phyloP scores from a whole-genome alignment of 2,888 invertebrate genomes.

The Cryptocheilus praepositus region DNA sequence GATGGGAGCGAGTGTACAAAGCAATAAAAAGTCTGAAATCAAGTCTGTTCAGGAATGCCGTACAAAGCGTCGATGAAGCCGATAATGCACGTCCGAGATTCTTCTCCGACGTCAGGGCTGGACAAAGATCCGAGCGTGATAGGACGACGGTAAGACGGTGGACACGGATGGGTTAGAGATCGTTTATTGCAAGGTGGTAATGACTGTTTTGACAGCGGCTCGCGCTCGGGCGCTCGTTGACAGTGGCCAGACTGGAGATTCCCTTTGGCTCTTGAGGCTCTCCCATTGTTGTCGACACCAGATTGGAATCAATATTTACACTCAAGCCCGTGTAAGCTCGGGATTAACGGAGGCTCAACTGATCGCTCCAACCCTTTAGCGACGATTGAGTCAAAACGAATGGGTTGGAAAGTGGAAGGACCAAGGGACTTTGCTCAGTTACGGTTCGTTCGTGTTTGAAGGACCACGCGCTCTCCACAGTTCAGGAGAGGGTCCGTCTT shows the following conservation, averaged over 20 bases:
- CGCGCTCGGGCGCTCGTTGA: slow-evolving; percentile 43
- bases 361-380: slow-evolving; percentile 61
- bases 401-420: slow-evolving; percentile 7
- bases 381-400: slow-evolving; percentile 25
- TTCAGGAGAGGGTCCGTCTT: not conserved
- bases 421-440: slow-evolving; percentile 6
- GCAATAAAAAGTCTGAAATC: too few species aligned
- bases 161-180: slow-evolving; percentile 6
- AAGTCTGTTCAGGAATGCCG: too few species aligned
- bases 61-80: too few species aligned
- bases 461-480: slow-evolving; percentile 16
- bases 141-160: not conserved
- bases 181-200: slow-evolving; percentile 57
- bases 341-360: slow-evolving; percentile 65
- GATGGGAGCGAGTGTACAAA: too few species aligned
- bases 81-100: too few species aligned
- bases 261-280: slow-evolving; percentile 11
- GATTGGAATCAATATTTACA: slow-evolving; percentile 73
- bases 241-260: slow-evolving; percentile 42
- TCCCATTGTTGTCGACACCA: slow-evolving; percentile 61
- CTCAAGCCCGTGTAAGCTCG: slow-evolving; percentile 62
- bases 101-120: not conserved
- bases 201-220: slow-evolving; percentile 71
- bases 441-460: slow-evolving; percentile 25
- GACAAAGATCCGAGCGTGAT: slow-evolving; percentile 15